phyloP scores from a whole-genome alignment of 2,888 invertebrate species.

The Polyploca ridens region DNA sequence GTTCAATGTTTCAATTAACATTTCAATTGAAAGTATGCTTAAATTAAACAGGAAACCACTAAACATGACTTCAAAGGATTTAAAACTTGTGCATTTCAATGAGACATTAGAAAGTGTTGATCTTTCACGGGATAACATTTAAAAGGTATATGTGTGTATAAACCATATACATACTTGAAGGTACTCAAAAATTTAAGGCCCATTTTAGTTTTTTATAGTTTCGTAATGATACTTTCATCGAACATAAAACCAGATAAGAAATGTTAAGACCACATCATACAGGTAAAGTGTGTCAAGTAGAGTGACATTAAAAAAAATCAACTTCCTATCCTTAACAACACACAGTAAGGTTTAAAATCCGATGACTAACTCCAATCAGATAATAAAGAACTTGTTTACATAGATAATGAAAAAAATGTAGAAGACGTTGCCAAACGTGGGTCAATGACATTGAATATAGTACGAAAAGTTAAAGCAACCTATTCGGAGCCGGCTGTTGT shows the following conservation, averaged over 20 bases:
- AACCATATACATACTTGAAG: not conserved
- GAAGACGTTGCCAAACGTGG: constrained; percentile 30
- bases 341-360: constrained; percentile 16
- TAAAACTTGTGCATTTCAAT: constrained; percentile 34
- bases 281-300: constrained; percentile 51
- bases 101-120: constrained; percentile 35
- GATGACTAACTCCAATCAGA: constrained; percentile 16
- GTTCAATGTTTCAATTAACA: constrained; percentile 17
- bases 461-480: constrained; percentile 34
- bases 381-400: constrained; percentile 17
- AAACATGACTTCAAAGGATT: constrained; percentile 41
- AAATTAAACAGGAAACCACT: constrained; percentile 44
- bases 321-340: constrained; percentile 10
- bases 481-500: constrained; percentile 40
- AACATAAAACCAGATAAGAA: constrained; percentile 8
- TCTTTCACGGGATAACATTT: constrained; percentile 16
- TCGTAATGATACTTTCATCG: constrained; percentile 5
- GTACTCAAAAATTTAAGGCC: not conserved
- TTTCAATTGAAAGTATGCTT: constrained; percentile 31
- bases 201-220: not conserved
- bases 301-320: constrained; percentile 38
- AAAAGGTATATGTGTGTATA: not conserved
- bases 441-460: constrained; percentile 36
- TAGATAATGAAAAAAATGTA: constrained; percentile 21
- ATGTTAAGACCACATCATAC: constrained; percentile 34